phyloP scores from a whole-genome alignment of 2,888 invertebrate genomes.

The Subacronicta megacephala region DNA sequence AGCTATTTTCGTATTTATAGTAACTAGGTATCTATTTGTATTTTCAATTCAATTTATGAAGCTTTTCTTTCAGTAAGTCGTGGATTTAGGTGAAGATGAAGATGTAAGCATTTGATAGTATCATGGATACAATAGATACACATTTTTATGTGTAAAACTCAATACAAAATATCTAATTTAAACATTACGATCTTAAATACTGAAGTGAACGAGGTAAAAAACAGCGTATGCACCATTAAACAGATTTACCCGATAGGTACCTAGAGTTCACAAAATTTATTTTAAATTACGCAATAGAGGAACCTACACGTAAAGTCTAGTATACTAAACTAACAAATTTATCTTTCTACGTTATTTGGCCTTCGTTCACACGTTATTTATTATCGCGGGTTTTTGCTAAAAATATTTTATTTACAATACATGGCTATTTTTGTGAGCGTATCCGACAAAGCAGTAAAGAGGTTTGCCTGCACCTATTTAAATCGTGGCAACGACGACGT shows the following conservation, averaged over 20 bases:
- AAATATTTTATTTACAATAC: slow-evolving; percentile 61
- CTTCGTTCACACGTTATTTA: slow-evolving; percentile 64
- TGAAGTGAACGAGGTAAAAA: slow-evolving; percentile 22
- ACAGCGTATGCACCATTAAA: slow-evolving; percentile 26
- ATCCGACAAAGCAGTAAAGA: slow-evolving; percentile 49
- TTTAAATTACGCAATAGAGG: slow-evolving; percentile 31
- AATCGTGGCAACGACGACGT: slow-evolving; percentile 23
- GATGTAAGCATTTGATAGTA: slow-evolving; percentile 13
- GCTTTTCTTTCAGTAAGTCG: too few species aligned
- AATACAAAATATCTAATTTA: slow-evolving; percentile 30
- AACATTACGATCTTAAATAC: slow-evolving; percentile 31
- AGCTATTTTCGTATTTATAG: too few species aligned
- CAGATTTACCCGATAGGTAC: slow-evolving; percentile 28
- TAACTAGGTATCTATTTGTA: too few species aligned
- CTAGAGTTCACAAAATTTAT: slow-evolving; percentile 40
- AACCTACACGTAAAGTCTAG: slow-evolving; percentile 38
- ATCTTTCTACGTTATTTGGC: slow-evolving; percentile 62
- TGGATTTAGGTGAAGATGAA: too few species aligned
- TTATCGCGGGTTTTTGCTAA: slow-evolving; percentile 61
- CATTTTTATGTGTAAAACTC: slow-evolving; percentile 20
- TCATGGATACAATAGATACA: slow-evolving; percentile 25
- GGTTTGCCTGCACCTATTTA: slow-evolving; percentile 33
- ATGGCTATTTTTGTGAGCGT: slow-evolving; percentile 57
- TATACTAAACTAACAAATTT: slow-evolving; percentile 59
- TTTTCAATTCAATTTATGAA: too few species aligned